Evolutionary conservation across 2,113 vertebrate species (phyloP).

Genomic region (Cyphomyrus plagiostoma): DNA sequence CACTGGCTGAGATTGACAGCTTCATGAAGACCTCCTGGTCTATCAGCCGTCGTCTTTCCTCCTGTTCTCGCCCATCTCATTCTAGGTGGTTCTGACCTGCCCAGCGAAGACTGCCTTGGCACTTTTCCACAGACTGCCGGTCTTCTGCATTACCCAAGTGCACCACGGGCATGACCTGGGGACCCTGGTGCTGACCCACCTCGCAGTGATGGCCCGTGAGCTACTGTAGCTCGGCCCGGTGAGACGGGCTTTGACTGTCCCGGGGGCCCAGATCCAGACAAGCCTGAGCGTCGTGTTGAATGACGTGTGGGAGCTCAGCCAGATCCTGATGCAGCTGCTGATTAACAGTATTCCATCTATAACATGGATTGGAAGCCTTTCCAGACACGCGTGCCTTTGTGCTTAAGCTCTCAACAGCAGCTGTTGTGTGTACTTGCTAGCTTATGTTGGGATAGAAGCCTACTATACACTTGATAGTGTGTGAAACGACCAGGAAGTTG

Average conservation of each 20-base stretch:
- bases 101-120: conserved; percentile 34
- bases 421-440: background rate
- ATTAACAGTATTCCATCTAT: conserved; percentile 58
- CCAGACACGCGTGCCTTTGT: background rate
- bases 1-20: background rate
- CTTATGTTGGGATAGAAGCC: background rate
- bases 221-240: conserved; percentile 37
- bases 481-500: background rate
- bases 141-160: conserved; percentile 39
- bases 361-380: conserved; percentile 42
- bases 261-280: conserved; percentile 31
- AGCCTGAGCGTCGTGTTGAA: conserved; percentile 22
- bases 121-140: conserved; percentile 41
- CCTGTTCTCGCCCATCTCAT: background rate
- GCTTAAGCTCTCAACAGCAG: background rate
- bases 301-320: conserved; percentile 48
- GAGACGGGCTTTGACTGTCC: conserved; percentile 38
- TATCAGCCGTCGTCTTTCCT: background rate
- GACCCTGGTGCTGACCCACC: background rate
- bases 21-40: background rate
- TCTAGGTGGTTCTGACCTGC: conserved; percentile 44
- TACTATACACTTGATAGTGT: background rate
- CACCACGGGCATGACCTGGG: conserved; percentile 36
- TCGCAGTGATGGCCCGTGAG: conserved; percentile 11
- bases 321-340: conserved; percentile 52